Base-by-base conservation (phyloP, 2,797 vertebrate species). In the Malurus splendens region DNA sequence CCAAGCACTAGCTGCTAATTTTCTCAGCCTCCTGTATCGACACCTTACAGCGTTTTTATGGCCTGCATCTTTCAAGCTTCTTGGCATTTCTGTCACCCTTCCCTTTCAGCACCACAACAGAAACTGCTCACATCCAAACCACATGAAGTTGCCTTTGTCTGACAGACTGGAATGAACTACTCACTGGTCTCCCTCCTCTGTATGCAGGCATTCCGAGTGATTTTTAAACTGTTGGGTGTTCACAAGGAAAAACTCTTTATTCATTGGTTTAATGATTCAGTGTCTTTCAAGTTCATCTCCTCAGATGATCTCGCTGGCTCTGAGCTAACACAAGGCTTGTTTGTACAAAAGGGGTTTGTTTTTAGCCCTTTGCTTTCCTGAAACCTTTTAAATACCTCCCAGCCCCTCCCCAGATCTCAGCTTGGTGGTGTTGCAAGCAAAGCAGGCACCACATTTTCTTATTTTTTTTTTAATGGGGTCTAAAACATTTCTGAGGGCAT, bases 251-350 rank as follows among this genome's bases (percentile, higher is more conserved):
- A 91, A 14, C 17, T 55, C 78, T 81, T 86, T 38, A 72, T 54
- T 87, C n/a, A 18, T 42, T 61, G 18, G 38, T 70, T 84, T 71
- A 74, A 66, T 51, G 77, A 86, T 56, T 76, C 64, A 38, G 3
- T 28, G 62, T 66, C 82, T 91, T 89, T 72, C 76, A 75, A 86
- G 66, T 89, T 89, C 87, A 60, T 55, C 61, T 83, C 82, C 60
- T 85, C 84, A 33, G 65, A 80, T 78, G 92, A 75, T 92, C 81
- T 64, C 4, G 42, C 74, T 78, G 65, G 54, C 83, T 79, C 61
- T 1, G 2, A 90, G 65, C 44, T 80, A 86, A 86, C 48, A 67
- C 51, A 54, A 61, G 32, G 41, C 32, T 86, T 57, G n/a, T 73
- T 81, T 82, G 60, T 66, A 62, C 52, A 60, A 83, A 78, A 74